Conservation (phyloP, 2,888 invertebrate genomes). For the Clepsis dumicolana region DNA sequence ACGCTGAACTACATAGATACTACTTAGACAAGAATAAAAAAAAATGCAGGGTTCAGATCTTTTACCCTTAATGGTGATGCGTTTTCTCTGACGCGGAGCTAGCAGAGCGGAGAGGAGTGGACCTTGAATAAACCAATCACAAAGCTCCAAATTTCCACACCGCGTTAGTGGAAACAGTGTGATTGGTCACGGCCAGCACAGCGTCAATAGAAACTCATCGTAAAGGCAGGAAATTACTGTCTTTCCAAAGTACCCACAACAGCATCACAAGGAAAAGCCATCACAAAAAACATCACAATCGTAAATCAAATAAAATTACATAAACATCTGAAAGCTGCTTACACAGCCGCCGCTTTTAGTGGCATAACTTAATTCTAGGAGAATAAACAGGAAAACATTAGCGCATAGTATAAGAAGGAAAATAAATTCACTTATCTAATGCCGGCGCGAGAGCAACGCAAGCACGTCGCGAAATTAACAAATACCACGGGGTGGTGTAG, state of each 20-base stretch:
- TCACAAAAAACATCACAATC: constrained; percentile 4
- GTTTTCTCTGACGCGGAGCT: no score
- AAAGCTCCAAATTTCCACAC: no score
- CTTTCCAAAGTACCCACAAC: background rate
- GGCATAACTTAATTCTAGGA: constrained; percentile 41
- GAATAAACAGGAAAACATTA: constrained; percentile 43
- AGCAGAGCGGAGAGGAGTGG: no score
- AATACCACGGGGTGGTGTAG: constrained; percentile 49
- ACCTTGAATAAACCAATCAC: no score
- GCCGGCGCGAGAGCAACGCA: constrained; percentile 63
- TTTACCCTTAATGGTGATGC: no score
- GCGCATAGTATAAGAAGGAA: constrained; percentile 48
- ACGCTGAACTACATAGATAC: no score
- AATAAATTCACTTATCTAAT: constrained; percentile 75
- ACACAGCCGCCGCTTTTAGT: constrained; percentile 35
- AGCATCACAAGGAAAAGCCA: constrained; percentile 14
- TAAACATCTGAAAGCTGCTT: constrained; percentile 27
- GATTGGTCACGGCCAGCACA: no score
- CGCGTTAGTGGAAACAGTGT: no score
- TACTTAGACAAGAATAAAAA: no score
- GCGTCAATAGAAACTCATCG: no score
- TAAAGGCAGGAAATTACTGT: no score
- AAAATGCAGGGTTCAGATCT: no score
- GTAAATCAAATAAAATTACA: constrained; percentile 39
- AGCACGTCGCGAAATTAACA: constrained; percentile 74